Conservation (phyloP, 2,113 vertebrate genomes). For the Salvelinus fontinalis region DNA sequence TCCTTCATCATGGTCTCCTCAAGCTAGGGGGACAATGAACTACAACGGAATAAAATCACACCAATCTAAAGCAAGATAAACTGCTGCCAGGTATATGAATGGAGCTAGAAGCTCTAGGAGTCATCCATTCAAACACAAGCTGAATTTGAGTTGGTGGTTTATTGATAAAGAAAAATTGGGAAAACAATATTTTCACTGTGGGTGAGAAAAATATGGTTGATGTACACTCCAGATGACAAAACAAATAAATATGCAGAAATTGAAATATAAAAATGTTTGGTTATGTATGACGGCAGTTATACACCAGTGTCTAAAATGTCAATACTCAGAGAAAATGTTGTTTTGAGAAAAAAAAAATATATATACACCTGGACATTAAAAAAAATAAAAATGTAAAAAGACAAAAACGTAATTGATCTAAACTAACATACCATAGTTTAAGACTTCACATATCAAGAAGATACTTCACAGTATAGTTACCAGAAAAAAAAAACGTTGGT, state of each 20-base stretch:
- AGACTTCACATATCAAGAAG: neutral
- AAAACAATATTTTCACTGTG: neutral
- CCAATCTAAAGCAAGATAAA: neutral
- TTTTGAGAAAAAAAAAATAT: neutral
- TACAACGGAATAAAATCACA: neutral
- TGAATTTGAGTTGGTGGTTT: slow-evolving; percentile 37
- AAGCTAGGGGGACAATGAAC: neutral
- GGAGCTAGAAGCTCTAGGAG: neutral
- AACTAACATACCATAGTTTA: neutral
- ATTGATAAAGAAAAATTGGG: slow-evolving; percentile 42
- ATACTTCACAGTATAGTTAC: neutral
- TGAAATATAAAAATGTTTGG: neutral
- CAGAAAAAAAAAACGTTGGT: neutral
- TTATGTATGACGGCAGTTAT: neutral
- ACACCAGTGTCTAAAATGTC: neutral
- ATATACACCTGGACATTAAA: neutral
- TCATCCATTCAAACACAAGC: slow-evolving; percentile 1
- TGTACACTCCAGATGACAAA: slow-evolving; percentile 11
- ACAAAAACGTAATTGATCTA: neutral
- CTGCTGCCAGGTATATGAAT: neutral
- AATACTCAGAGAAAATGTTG: neutral
- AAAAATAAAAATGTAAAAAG: neutral
- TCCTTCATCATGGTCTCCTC: neutral
- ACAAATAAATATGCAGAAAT: slow-evolving; percentile 52
- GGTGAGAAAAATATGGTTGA: neutral